These are phyloP conservation scores for Tachysurus vachellii DNA, from an alignment of 2,113 vertebrate genomes.

Conservation along the genomic window DNA sequence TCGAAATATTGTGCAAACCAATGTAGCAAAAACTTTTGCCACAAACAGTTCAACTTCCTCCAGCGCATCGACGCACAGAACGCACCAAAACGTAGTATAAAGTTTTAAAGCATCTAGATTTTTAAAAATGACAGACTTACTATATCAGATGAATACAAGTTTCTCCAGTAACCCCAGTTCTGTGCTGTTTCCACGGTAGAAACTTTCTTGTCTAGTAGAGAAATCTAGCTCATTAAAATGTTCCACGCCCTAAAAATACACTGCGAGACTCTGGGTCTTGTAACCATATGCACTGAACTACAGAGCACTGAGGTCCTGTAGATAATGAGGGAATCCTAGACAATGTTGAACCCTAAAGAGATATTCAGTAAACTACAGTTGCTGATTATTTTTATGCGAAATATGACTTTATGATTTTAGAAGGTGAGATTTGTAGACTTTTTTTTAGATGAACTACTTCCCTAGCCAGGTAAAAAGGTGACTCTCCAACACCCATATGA, in stretches of 20 bases:
- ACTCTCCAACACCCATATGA: not conserved
- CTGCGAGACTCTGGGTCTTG: conserved; percentile 39
- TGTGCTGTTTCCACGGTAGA: not conserved
- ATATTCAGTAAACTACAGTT: not conserved
- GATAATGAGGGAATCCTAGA: not conserved
- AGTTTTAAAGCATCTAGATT: not conserved
- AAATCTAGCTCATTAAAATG: not conserved
- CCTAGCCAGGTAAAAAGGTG: no score
- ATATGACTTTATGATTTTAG: not conserved
- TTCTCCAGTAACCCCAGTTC: not conserved
- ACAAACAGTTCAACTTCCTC: not conserved
- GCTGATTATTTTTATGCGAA: not conserved
- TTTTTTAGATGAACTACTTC: not conserved
- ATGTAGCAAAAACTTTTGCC: not conserved
- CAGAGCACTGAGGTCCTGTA: not conserved
- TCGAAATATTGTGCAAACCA: not conserved
- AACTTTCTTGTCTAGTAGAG: not conserved
- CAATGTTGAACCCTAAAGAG: not conserved
- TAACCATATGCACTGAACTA: not conserved
- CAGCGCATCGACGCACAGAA: not conserved
- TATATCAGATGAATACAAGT: not conserved
- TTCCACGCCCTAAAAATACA: not conserved
- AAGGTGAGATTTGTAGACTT: no score
- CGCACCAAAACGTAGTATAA: not conserved
- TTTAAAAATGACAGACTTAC: conserved; percentile 31